Evolutionary conservation across 2,113 vertebrate genomes (phyloP).

Genomic region (Calypte anna): DNA sequence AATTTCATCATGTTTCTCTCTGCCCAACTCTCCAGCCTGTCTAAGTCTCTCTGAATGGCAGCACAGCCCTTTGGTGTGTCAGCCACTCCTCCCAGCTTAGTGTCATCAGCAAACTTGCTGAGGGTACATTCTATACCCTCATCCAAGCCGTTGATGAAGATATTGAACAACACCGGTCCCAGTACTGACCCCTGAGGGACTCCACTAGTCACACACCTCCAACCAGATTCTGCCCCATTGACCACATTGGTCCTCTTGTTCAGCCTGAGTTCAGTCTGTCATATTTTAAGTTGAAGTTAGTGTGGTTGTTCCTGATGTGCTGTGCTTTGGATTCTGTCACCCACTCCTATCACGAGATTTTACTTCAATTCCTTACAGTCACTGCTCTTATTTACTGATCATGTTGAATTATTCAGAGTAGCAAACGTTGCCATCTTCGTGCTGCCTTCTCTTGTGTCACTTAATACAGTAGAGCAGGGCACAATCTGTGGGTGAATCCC

Average conservation of each 20-base stretch:
- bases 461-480: background rate
- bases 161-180: no score
- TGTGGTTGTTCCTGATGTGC: background rate
- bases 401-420: conserved; percentile 52
- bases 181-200: no score
- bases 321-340: conserved; percentile 3
- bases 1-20: no score
- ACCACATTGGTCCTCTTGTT: background rate
- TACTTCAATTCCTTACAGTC: conserved; percentile 47
- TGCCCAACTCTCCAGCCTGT: no score
- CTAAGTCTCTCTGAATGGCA: no score
- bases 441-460: background rate
- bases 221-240: no score
- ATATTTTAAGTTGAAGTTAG: background rate
- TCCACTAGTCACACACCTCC: no score
- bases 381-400: conserved; percentile 34
- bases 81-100: no score
- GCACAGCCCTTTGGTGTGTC: no score
- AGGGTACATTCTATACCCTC: no score
- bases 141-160: no score
- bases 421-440: conserved; percentile 22
- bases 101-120: no score
- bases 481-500: background rate
- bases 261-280: background rate
- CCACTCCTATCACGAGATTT: conserved; percentile 20